Base-by-base conservation (phyloP, 2,797 vertebrate genomes). In the Melanogrammus aeglefinus region DNA sequence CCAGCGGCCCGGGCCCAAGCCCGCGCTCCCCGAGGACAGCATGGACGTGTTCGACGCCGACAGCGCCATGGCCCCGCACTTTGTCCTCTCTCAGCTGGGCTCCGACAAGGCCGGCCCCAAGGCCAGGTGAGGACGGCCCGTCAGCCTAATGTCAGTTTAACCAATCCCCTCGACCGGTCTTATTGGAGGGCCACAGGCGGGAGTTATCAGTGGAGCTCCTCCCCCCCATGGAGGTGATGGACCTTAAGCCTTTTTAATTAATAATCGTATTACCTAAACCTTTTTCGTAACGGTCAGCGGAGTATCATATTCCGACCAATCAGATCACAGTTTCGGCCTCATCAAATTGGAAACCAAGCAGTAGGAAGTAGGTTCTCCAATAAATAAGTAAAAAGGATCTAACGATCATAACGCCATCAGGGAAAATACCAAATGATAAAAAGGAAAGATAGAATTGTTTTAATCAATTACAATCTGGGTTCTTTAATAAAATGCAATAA, bases 1-100 rank as follows among this genome's bases (percentile, higher is more conserved):
- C 85, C 98, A 99, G 93, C 95, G 97, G 82, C 98, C 98, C 8
- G 98, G 98, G 84, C 95, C 96, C 78, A 99, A 98, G 92, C 94
- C 95, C 16, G 91, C 95, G 82, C 93, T 95, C 84, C 96, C 95
- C 1, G 96, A 99, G 89, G 96, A 97, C 92, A 99, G 96, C 93
- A 99, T 99, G 97, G 98, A 99, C 88, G 96, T 99, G 90, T 99
- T 99, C 92, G 98, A 99, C 91, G 98, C 98, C 76, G 98, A 99
- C 95, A 99, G 98, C 81, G 98, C 98, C 91, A 99, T 99, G 94
- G 98, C 96, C 80, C 98, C 98, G 86, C 98, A 99, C 91, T 99
- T 98, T 96, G 98, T 99, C 89, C 95, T 99, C 83, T 99, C 97
- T 86, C 97, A 99, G 92, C 96, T 99, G 90, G 94, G 96, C 89